A percentile compares a stretch with the other conserved stretches of the same genome.
Evolutionary conservation across 2,113 vertebrate species (phyloP).

Genomic region (Cettia cetti): DNA sequence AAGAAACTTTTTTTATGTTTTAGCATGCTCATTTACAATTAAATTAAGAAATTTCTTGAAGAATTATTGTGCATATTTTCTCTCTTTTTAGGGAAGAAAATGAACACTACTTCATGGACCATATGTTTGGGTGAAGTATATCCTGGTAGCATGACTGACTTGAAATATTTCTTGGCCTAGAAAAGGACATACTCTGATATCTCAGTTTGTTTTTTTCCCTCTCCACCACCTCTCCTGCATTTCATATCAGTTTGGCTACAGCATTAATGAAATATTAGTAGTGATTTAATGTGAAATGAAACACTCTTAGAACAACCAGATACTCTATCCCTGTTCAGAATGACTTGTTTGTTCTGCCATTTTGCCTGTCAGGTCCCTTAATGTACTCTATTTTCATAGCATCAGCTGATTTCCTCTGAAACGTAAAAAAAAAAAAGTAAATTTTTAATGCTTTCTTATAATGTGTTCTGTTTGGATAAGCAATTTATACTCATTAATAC

Average conservation of each 20-base stretch:
- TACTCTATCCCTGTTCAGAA: background rate
- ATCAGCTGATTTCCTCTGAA: background rate
- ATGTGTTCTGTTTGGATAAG: background rate
- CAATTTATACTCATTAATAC: conserved; percentile 9
- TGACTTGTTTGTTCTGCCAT: background rate
- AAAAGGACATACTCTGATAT: background rate
- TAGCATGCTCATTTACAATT: background rate
- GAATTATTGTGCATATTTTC: background rate
- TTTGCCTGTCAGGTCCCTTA: background rate
- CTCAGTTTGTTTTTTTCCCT: background rate
- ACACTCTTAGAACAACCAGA: background rate
- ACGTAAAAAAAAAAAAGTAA: background rate
- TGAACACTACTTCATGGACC: background rate
- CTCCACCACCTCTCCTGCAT: background rate
- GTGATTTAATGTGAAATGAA: background rate
- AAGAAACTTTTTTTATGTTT: background rate
- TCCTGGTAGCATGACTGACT: background rate
- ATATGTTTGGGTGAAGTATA: background rate
- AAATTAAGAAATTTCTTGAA: background rate
- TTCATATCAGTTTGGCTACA: background rate
- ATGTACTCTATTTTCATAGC: background rate
- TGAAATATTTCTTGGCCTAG: background rate
- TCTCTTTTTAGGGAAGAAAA: background rate
- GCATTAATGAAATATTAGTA: background rate
- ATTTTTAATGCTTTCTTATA: background rate